Conservation (phyloP, 1,140 invertebrate genomes). For the Steinernema feltiae region DNA sequence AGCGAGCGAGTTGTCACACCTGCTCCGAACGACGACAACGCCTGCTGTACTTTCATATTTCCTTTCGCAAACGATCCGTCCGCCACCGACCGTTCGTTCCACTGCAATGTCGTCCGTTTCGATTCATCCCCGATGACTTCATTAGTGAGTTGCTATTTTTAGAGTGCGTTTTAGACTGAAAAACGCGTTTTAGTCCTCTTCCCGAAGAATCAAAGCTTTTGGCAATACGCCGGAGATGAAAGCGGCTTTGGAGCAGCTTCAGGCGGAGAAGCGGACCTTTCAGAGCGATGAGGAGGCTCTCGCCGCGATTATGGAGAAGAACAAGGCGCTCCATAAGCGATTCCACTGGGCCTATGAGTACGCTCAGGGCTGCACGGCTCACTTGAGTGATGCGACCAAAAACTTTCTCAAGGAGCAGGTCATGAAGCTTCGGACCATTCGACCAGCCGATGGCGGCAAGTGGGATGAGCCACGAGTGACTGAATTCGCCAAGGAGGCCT, state of each 20-base stretch:
- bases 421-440: background rate
- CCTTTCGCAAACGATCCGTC: background rate
- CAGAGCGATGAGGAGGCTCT: background rate
- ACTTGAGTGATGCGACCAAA: background rate
- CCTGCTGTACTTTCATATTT: background rate
- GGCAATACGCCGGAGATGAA: background rate
- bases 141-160: background rate
- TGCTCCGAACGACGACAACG: background rate
- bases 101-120: background rate
- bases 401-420: conserved; percentile 8
- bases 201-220: background rate
- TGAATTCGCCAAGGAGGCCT: background rate
- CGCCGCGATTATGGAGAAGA: conserved; percentile 14
- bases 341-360: background rate
- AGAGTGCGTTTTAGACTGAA: background rate
- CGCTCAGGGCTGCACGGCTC: background rate
- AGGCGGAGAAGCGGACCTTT: background rate
- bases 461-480: background rate
- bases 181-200: background rate
- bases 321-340: conserved; percentile 16
- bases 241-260: background rate
- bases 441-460: background rate
- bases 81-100: background rate
- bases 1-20: background rate
- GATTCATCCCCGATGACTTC: conserved; percentile 2